A percentile compares a stretch with the other conserved stretches of the same genome.
phyloP scores from a whole-genome alignment of 2,888 invertebrate species.

The Melangyna quadrimaculata region DNA sequence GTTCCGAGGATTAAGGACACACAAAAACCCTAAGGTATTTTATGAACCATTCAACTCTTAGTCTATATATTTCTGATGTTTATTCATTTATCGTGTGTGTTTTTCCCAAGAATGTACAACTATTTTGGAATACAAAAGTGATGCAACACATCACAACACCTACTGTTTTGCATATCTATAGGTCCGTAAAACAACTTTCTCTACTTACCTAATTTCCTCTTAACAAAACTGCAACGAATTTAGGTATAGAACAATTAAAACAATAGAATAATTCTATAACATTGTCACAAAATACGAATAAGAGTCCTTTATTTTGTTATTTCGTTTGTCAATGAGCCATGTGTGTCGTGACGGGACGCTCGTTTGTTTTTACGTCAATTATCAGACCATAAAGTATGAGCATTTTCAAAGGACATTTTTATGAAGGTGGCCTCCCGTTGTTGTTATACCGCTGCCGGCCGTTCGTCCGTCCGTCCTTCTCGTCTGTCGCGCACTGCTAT shows the following conservation, averaged over 20 bases:
- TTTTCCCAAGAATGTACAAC: neutral
- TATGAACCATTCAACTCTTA: neutral
- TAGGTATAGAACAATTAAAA: constrained; percentile 4
- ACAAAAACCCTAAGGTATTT: neutral
- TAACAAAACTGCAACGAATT: constrained; percentile 33
- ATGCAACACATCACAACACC: neutral
- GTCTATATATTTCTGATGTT: neutral
- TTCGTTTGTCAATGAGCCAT: constrained; percentile 41
- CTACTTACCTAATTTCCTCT: neutral
- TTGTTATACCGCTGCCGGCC: neutral
- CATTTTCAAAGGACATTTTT: constrained; percentile 45
- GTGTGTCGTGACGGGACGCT: constrained; percentile 18
- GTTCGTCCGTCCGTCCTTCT: no score
- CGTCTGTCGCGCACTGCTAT: constrained; percentile 5
- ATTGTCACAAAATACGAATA: constrained; percentile 6
- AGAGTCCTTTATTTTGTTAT: constrained; percentile 5
- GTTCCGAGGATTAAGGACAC: no score
- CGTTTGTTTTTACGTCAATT: constrained; percentile 64
- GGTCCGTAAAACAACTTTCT: neutral
- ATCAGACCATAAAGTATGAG: constrained; percentile 64
- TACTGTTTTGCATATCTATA: neutral
- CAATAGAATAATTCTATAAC: constrained; percentile 23
- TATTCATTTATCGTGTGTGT: neutral
- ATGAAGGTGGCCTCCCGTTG: constrained; percentile 52
- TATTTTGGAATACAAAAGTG: neutral